Percentiles rank a stretch among this genome's conserved stretches.
Evolutionary conservation across 2,888 invertebrate genomes (phyloP).

Genomic region (Minunthozetes semirufus): DNA sequence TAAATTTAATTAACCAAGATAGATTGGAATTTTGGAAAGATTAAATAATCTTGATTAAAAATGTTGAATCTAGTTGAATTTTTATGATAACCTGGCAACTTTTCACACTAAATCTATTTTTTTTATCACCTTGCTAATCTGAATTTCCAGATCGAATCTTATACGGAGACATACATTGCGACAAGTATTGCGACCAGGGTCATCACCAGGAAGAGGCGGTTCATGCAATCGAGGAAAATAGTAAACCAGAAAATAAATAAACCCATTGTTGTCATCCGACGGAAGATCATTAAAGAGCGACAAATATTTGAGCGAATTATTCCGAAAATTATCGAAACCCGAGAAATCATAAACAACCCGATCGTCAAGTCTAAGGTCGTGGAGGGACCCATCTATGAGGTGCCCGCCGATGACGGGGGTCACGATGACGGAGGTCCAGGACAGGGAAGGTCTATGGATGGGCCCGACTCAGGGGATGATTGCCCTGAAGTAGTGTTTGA

Average conservation of each 20-base stretch:
- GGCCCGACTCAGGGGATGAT: not conserved
- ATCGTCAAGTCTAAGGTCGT: not conserved
- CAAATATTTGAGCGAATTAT: slow-evolving; percentile 1
- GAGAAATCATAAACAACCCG: not conserved
- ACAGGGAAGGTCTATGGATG: not conserved
- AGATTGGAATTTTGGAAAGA: no score
- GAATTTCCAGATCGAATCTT: slow-evolving; percentile 9
- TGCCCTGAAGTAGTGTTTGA: not conserved
- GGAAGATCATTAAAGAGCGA: slow-evolving; percentile 1
- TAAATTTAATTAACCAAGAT: no score
- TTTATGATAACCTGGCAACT: no score
- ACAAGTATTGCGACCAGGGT: not conserved
- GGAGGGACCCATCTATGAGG: slow-evolving; percentile 9
- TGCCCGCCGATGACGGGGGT: not conserved
- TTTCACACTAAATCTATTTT: no score
- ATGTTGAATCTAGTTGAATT: no score
- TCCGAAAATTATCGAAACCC: not conserved
- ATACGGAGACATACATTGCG: not conserved
- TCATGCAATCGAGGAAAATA: not conserved
- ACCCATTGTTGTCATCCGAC: not conserved
- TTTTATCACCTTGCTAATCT: no score
- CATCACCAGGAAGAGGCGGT: not conserved
- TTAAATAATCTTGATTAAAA: no score
- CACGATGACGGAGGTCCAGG: not conserved
- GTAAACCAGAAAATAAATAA: slow-evolving; percentile 3